Evolutionary conservation across 2,888 invertebrate species (phyloP), one percentile per base, ranked within the genome.

Genomic region (Luperina nickerlii): DNA sequence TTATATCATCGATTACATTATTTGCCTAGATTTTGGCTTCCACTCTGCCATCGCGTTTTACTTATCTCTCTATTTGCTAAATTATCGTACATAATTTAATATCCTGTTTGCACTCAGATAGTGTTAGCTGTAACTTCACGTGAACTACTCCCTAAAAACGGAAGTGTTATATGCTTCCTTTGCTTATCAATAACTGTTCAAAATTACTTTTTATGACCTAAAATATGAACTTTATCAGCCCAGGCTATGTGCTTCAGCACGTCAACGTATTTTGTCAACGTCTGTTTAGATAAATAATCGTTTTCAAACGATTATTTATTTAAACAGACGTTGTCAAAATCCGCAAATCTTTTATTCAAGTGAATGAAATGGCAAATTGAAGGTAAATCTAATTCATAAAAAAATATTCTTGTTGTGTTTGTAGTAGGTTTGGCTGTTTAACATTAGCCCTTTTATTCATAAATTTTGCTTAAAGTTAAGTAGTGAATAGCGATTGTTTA

Each of bases 171-270:
- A 79, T 83, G 68, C 79, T 86, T 81, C 78, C 75, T 27, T 24
- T 54, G 68, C 68, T 90, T 87, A 89, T 90, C 86, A 74, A 70
- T 74, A 76, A 68, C 63, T 57, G 81, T 78, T 79, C 18, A 81
- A 86, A 81, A 85, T 79, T 77, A 78, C 71, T 74, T 75, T 70
- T 62, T 38, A 69, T 83, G 90, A 83, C 88, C 90, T 87, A 90
- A 54, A 87, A 81, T 79, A 75, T 78, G 27, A 84, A 74, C 68
- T 81, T 82, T 82, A 85, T 90, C 90, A 78, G 38, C 32, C 11
- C 38, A 20, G 68, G 48, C 48, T 78, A 81, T 70, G 48, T 67
- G n/a, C 62, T 65, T 60, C 32, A 32, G 32, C 32, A 32, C 32
- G 32, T 32, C 32, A 32, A 32, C 32, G 32, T 32, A 32, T 32